Base-by-base conservation (phyloP, 2,888 invertebrate genomes). In the Pammene aurita region DNA sequence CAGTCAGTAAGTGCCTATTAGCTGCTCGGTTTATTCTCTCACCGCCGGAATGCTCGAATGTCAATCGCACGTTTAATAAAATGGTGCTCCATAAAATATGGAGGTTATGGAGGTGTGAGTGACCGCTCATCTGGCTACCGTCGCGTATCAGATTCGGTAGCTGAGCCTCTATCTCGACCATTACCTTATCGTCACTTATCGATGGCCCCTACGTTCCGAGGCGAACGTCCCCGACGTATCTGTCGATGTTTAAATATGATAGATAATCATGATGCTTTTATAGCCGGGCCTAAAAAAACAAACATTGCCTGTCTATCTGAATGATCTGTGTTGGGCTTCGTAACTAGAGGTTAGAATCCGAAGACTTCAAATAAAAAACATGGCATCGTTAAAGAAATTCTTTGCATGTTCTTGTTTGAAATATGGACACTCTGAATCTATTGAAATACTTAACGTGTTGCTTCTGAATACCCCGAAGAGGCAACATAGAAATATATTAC, bases 131-230 rank as follows among this genome's bases (percentile, higher is more conserved):
- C 79, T 78, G 76, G 84, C 87, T 87, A 85, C 88, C 78, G 87
- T 87, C 75, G 78, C 78, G 78, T 86, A 87, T 87, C 88, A 87
- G 87, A 88, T 89, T 86, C 91, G 81, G 90, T 89, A 90, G 91
- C 89, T 69, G 76, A 77, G 74, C 73, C 75, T 64, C 77, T 85
- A 87, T 86, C 84, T 78, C 78, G 80, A 76, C 85, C 89, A 89
- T 90, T 89, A 90, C 86, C 88, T 87, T 89, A 89, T 88, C 88
- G 87, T 87, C 83, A 85, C 86, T 83, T 88, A 89, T 89, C 89
- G 84, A 76, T 75, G 72, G 77, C 75, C 77, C 71, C 66, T 72
- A 77, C 75, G 73, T 81, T 80, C 80, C 77, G 77, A 60, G 46
- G 75, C 77, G 70, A 75, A 71, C 78, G 79, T 78, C 83, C 80